Conservation (phyloP, 2,888 invertebrate genomes). For the Anagyrus pseudococci region DNA sequence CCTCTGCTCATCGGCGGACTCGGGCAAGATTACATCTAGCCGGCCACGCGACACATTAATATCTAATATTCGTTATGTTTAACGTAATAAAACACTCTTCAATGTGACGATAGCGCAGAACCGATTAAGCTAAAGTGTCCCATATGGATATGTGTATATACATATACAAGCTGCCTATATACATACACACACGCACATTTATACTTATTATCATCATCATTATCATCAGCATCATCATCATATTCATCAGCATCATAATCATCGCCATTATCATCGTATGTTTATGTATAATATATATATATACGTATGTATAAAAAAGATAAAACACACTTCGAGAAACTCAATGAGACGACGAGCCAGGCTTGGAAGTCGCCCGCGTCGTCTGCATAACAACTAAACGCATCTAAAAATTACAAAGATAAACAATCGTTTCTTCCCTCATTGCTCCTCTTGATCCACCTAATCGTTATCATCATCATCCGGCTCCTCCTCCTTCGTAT, state of each 20-base stretch:
- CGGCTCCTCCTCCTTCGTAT: no score
- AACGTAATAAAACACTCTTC: conserved; percentile 29
- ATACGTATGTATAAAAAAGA: no score
- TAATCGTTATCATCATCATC: no score
- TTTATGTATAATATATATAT: no score
- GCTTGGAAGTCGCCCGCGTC: not conserved
- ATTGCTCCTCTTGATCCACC: not conserved
- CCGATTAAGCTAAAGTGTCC: conserved; percentile 2
- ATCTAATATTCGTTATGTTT: conserved; percentile 15
- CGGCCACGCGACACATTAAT: conserved; percentile 7
- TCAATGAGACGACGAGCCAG: not conserved
- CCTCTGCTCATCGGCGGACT: not conserved
- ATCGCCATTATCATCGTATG: no score
- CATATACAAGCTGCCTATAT: not conserved
- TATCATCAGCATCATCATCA: no score
- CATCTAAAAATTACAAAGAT: not conserved
- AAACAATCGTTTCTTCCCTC: not conserved
- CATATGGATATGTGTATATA: not conserved
- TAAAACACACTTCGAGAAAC: conserved; percentile 7
- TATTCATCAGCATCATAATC: no score
- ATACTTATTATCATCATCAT: not conserved
- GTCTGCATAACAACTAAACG: conserved; percentile 5
- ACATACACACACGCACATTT: not conserved
- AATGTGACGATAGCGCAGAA: conserved; percentile 7
- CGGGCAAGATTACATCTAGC: conserved; percentile 27